Conservation (phyloP, 1,140 invertebrate genomes). For the Cotesia glomerata region DNA sequence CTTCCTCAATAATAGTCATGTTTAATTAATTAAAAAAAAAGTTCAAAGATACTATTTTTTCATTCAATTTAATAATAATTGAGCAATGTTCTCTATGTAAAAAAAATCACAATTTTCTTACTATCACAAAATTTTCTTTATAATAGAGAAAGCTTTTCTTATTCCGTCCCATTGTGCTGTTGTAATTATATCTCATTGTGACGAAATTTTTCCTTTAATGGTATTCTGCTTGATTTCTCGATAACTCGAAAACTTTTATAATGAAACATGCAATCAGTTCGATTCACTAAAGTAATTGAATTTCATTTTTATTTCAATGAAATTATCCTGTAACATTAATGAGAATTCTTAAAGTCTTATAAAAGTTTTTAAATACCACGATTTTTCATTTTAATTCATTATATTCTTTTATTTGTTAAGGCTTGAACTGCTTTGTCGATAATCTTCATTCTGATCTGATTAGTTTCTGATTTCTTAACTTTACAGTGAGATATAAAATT, state of each 20-base stretch:
- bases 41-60: background rate
- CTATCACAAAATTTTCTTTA: slow-evolving; percentile 14
- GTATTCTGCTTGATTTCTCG: background rate
- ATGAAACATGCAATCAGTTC: slow-evolving; percentile 19
- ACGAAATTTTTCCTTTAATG: background rate
- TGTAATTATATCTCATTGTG: slow-evolving; percentile 7
- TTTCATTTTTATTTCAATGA: background rate
- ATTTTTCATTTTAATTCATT: background rate
- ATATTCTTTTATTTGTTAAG: background rate
- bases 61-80: slow-evolving; percentile 32
- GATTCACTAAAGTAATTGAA: slow-evolving; percentile 27
- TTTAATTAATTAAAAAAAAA: too few species aligned
- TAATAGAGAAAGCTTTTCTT: background rate
- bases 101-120: slow-evolving; percentile 10
- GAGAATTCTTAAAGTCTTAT: background rate
- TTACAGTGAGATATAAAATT: too few species aligned
- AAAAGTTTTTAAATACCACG: background rate
- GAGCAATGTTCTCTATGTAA: slow-evolving; percentile 19
- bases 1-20: too few species aligned
- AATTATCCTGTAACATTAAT: background rate
- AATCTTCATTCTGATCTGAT: too few species aligned
- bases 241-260: slow-evolving; percentile 22
- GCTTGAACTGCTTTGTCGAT: too few species aligned
- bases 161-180: background rate
- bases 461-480: too few species aligned